A percentile compares a stretch with the other conserved stretches of the same genome.
Conservation (phyloP, 2,113 vertebrate genomes). For the Pachyramphus minor region DNA sequence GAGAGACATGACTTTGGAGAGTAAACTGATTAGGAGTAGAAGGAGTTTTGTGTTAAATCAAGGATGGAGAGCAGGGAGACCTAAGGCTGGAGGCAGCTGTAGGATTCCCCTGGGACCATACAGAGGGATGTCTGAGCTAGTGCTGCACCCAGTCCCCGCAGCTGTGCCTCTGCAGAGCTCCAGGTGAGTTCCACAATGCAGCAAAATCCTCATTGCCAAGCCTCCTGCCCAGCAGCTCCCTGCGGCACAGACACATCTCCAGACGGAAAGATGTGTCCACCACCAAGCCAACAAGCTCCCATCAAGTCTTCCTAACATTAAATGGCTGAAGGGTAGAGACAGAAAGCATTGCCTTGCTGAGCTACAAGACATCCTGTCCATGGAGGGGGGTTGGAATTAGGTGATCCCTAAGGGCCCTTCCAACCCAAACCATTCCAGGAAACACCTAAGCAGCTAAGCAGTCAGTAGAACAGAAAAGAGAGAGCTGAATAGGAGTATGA, state of each 20-base stretch:
- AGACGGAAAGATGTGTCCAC: not conserved
- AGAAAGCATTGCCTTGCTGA: not conserved
- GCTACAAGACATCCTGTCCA: not conserved
- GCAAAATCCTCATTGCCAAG: not conserved
- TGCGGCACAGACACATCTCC: not conserved
- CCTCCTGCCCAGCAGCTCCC: not conserved
- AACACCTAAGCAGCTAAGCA: not conserved
- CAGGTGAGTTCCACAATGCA: not conserved
- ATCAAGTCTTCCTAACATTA: accelerated
- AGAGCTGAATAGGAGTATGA: not conserved
- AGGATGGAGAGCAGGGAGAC: not conserved
- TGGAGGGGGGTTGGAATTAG: not conserved
- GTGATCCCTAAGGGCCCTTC: not conserved
- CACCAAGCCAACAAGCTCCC: accelerated
- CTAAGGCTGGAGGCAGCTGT: not conserved
- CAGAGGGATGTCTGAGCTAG: not conserved
- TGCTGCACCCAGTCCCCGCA: not conserved
- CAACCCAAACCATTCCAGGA: not conserved
- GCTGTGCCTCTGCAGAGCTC: not conserved
- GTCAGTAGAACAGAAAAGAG: not conserved
- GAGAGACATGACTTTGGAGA: not conserved
- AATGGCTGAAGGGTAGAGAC: not conserved
- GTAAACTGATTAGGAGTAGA: not conserved
- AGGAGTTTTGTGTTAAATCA: not conserved
- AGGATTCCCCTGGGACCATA: not conserved